Evolutionary conservation across 2,113 vertebrate genomes (phyloP).

Genomic region (Callipepla californica): DNA sequence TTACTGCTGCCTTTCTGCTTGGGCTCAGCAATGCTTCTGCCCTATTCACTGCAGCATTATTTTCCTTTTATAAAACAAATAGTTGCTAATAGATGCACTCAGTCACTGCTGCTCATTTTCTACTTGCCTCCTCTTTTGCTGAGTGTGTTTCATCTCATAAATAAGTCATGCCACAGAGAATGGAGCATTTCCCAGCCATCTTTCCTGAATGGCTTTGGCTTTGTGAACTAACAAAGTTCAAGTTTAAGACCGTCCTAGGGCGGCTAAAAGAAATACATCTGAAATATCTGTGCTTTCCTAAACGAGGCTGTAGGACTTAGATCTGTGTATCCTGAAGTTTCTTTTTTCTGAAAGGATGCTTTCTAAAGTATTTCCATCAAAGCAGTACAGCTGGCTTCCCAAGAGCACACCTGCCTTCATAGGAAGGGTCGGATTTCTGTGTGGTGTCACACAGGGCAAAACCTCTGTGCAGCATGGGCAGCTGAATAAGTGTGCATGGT

Average conservation of each 20-base stretch:
- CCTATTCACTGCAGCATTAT: background rate
- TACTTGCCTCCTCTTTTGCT: background rate
- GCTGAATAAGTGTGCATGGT: background rate
- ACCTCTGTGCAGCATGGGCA: background rate
- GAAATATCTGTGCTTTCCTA: conserved; percentile 15
- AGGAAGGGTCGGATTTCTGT: background rate
- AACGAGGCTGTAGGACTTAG: conserved; percentile 36
- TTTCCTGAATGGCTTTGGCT: conserved; percentile 29
- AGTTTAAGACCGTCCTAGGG: conserved; percentile 5
- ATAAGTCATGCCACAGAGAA: conserved; percentile 1
- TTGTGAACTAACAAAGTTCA: conserved; percentile 51
- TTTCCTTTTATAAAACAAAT: background rate
- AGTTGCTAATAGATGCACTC: background rate
- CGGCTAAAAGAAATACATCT: background rate
- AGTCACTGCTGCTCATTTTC: conserved; percentile 2
- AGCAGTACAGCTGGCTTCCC: background rate
- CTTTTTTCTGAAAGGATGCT: background rate
- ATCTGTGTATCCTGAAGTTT: background rate
- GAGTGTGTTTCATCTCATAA: background rate
- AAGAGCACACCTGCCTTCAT: background rate
- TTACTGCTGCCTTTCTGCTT: background rate
- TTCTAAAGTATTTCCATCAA: background rate
- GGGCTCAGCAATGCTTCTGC: background rate
- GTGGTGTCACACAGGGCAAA: background rate
- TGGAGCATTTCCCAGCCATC: conserved; percentile 12